Evolutionary conservation across 2,797 vertebrate species (phyloP).

Genomic region (Staurois parvus): DNA sequence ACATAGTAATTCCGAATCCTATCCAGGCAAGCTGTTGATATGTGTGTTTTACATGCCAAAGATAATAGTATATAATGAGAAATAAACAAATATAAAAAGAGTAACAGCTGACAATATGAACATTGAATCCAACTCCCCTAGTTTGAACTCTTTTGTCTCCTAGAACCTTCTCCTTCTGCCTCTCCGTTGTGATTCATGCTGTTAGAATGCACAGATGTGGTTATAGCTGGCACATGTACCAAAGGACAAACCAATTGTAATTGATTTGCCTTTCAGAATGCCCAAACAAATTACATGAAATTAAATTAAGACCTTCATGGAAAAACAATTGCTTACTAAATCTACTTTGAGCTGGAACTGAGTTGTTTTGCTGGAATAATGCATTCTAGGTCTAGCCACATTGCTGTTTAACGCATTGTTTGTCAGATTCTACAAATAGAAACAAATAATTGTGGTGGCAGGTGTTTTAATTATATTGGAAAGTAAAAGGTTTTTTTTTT

Average conservation of each 20-base stretch:
- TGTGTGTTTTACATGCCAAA: not conserved
- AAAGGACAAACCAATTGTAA: slow-evolving; percentile 57
- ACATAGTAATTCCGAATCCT: not conserved
- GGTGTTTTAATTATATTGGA: no score
- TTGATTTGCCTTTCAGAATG: slow-evolving; percentile 55
- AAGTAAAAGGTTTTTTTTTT: no score
- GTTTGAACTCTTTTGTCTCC: not conserved
- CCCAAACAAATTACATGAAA: slow-evolving; percentile 50
- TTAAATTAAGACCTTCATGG: slow-evolving; percentile 55
- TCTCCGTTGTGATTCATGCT: slow-evolving; percentile 17
- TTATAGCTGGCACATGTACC: slow-evolving; percentile 32
- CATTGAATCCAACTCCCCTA: not conserved
- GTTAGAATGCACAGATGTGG: slow-evolving; percentile 34
- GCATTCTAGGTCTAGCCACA: not conserved
- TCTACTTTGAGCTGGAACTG: slow-evolving; percentile 35
- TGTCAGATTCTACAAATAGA: not conserved
- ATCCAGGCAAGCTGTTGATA: not conserved
- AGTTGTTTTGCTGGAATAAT: slow-evolving; percentile 39
- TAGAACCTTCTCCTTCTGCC: slow-evolving; percentile 3
- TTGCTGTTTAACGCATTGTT: slow-evolving; percentile 22
- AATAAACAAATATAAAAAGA: not conserved
- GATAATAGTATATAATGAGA: not conserved
- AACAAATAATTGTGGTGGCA: not conserved
- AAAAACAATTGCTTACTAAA: slow-evolving; percentile 54
- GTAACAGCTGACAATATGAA: not conserved